Base-by-base conservation (phyloP, 2,113 vertebrate genomes). In the Capreolus pygargus region DNA sequence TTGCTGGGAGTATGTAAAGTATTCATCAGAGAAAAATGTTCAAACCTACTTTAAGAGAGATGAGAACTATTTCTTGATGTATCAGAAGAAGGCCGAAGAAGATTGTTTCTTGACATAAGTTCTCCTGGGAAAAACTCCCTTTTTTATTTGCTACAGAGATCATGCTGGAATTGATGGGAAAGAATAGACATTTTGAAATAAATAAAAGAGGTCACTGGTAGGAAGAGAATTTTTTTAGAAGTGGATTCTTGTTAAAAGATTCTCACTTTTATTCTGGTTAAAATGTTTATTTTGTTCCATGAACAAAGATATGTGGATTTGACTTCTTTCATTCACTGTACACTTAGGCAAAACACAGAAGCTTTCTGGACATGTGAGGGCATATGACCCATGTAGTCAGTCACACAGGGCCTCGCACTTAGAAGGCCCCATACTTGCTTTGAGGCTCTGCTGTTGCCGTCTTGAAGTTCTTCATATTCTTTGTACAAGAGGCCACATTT, bases 111-210 rank as follows among this genome's bases (percentile, higher is more conserved):
- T 96, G 85, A 97, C 54, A 86, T 84, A 95, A 45, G 52, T 88
- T 92, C 74, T 94, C 95, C 64, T 87, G 90, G 94, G 83, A 92
- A 96, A 93, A 96, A 39, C 54, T 96, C 28, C 10, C 7, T 67
- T 95, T 97, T 95, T 95, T 67, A 97, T 96, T 98, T 96, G 92
- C 84, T 95, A 92, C 33, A 97, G 76, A 96, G 86, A 93, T 97
- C 50, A 96, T 43, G 47, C n/a, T 93, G 36, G 50, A 97, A 97
- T 97, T 94, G 89, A 97, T 89, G 94, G 78, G 76, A 93, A 95
- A 93, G 89, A 94, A 94, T 8, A 97, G 70, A 94, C 58, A 95
- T 92, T 92, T 94, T 92, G 89, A 98, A 97, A 97, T 92, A 96
- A 97, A 95, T 94, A 98, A 95, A 91, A 94, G 50, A 88, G 86